A percentile compares a stretch with the other conserved stretches of the same genome.
Evolutionary conservation across 2,888 invertebrate species (phyloP).

Genomic region (Petrophora chlorosata): DNA sequence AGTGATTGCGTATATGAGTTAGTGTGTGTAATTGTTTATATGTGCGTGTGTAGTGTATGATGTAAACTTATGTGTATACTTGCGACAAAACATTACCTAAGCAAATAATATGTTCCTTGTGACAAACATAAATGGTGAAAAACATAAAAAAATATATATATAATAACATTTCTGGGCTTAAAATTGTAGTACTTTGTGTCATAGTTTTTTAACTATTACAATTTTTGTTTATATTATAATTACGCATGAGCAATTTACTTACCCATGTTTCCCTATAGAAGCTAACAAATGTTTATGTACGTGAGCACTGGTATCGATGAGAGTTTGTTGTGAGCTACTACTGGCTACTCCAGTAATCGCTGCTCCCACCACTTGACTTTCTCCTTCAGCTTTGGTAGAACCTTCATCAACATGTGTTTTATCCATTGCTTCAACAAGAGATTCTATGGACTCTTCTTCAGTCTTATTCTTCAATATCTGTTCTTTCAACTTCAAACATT

Average conservation of each 20-base stretch:
- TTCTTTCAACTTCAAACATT: conserved; percentile 70
- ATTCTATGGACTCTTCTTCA: conserved; percentile 58
- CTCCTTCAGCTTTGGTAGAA: neutral
- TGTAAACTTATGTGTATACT: too few relatives aligned
- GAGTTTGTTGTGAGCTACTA: too few relatives aligned
- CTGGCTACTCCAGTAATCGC: conserved; percentile 2
- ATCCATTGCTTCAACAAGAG: conserved; percentile 68
- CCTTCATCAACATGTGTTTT: conserved; percentile 57
- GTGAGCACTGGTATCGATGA: conserved; percentile 53
- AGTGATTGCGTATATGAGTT: too few relatives aligned
- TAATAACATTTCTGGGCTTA: too few relatives aligned
- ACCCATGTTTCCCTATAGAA: conserved; percentile 87
- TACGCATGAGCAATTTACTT: conserved; percentile 38
- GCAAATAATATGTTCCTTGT: too few relatives aligned
- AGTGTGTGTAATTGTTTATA: too few relatives aligned
- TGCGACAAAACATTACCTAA: too few relatives aligned
- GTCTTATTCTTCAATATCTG: conserved; percentile 64
- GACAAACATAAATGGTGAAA: too few relatives aligned
- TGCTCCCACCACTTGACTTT: neutral
- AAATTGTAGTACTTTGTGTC: too few relatives aligned
- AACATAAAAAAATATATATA: too few relatives aligned
- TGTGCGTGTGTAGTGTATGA: too few relatives aligned
- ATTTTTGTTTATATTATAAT: neutral
- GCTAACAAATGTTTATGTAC: conserved; percentile 85
- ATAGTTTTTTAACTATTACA: too few relatives aligned